Evolutionary conservation across 2,888 invertebrate species (phyloP).

Genomic region (Lypha dubia): DNA sequence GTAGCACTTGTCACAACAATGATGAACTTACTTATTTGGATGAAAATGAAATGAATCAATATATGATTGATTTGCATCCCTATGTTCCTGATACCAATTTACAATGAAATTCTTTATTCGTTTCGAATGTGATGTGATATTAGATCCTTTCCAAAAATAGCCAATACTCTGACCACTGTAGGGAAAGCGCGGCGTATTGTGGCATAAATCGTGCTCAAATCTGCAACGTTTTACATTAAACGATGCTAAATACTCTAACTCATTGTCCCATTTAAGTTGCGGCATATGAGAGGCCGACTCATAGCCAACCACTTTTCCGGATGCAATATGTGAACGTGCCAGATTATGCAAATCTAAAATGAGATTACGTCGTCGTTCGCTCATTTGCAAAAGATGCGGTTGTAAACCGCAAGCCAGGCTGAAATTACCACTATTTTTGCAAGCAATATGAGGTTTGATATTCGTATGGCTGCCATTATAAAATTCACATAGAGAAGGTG

Average conservation of each 20-base stretch:
- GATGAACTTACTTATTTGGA: slow-evolving; percentile 76
- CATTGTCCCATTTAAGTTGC: slow-evolving; percentile 80
- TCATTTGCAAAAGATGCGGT: slow-evolving; percentile 79
- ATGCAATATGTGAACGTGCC: slow-evolving; percentile 79
- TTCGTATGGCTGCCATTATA: slow-evolving; percentile 79
- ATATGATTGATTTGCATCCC: slow-evolving; percentile 80
- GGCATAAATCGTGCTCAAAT: slow-evolving; percentile 80
- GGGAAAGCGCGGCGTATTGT: slow-evolving; percentile 79
- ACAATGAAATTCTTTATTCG: slow-evolving; percentile 81
- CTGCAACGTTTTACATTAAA: slow-evolving; percentile 80
- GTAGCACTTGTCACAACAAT: not conserved
- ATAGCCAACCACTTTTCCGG: slow-evolving; percentile 79
- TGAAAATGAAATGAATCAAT: slow-evolving; percentile 78
- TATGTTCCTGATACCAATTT: slow-evolving; percentile 81
- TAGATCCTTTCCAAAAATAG: slow-evolving; percentile 79
- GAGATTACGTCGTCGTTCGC: slow-evolving; percentile 78
- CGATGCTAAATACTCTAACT: slow-evolving; percentile 79
- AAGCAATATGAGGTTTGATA: slow-evolving; percentile 77
- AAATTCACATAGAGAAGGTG: slow-evolving; percentile 77
- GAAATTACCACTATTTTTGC: slow-evolving; percentile 78
- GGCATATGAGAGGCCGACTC: slow-evolving; percentile 80
- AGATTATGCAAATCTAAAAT: slow-evolving; percentile 81
- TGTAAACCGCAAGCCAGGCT: slow-evolving; percentile 75
- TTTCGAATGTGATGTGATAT: slow-evolving; percentile 80
- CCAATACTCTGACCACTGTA: slow-evolving; percentile 82